phyloP scores from a whole-genome alignment of 2,888 invertebrate species.

The Leptinotarsa rubiginosa region DNA sequence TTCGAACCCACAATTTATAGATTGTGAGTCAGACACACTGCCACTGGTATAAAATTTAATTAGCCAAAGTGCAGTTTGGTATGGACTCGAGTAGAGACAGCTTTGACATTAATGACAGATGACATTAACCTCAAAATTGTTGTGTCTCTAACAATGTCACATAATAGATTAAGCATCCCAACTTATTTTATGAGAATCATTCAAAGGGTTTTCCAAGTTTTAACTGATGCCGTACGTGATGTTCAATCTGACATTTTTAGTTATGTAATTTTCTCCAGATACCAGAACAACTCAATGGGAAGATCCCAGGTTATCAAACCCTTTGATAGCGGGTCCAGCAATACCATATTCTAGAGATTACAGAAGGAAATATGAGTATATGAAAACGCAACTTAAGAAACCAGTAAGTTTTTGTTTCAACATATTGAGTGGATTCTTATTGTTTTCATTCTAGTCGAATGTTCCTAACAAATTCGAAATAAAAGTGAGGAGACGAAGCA shows the following conservation, averaged over 20 bases:
- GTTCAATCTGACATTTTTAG: not conserved
- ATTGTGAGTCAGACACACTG: too few species aligned
- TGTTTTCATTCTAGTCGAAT: conserved; percentile 78
- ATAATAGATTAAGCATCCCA: too few species aligned
- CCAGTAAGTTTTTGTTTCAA: conserved; percentile 73
- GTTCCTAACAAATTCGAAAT: conserved; percentile 99
- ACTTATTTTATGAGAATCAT: too few species aligned
- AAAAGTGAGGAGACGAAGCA: conserved; percentile 89
- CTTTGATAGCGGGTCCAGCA: conserved; percentile 96
- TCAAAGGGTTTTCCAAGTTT: too few species aligned
- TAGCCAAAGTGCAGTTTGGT: not conserved
- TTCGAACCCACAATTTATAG: too few species aligned
- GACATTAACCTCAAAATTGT: too few species aligned
- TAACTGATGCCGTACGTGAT: too few species aligned
- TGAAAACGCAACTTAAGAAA: conserved; percentile 95
- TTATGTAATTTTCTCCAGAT: conserved; percentile 70
- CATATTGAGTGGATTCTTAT: not conserved
- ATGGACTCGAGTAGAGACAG: not conserved
- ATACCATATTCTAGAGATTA: conserved; percentile 99
- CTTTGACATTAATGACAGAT: not conserved
- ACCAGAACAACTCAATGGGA: conserved; percentile 99
- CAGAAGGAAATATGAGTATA: conserved; percentile 98
- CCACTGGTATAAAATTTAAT: too few species aligned
- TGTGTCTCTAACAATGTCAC: too few species aligned
- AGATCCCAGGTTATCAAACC: conserved; percentile 96